Percentiles rank a stretch among this genome's conserved stretches.
These are phyloP conservation scores for Drosophila ohnishii DNA, from an alignment of 1,140 invertebrate species.

Conservation along the genomic window DNA sequence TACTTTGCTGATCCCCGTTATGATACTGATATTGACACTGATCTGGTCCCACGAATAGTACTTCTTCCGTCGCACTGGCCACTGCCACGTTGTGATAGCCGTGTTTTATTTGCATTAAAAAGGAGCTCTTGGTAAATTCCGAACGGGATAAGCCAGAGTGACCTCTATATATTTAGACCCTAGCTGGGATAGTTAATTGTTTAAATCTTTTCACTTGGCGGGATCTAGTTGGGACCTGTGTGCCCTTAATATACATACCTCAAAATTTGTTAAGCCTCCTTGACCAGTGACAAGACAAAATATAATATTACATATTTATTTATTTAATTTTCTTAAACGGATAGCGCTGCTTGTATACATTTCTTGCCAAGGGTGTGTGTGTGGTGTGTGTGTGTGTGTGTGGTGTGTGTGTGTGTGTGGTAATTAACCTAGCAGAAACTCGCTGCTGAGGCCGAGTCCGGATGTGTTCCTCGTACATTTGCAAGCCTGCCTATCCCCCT, in stretches of 20 bases:
- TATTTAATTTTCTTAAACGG: constrained; percentile 23
- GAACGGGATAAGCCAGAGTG: too few species aligned
- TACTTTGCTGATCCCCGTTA: too few species aligned
- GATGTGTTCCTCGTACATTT: constrained; percentile 1
- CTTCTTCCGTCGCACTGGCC: too few species aligned
- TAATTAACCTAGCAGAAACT: constrained; percentile 39
- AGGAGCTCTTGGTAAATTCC: not conserved
- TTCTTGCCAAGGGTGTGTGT: constrained; percentile 13
- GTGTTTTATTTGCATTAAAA: not conserved
- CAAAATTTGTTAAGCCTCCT: too few species aligned
- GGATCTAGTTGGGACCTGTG: not conserved
- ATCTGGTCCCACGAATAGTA: not conserved
- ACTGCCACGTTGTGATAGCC: too few species aligned
- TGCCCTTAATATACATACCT: too few species aligned
- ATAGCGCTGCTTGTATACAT: constrained; percentile 35
- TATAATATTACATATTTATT: constrained; percentile 32
- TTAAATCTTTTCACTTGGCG: not conserved
- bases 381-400: not conserved
- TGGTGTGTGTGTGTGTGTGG: not conserved
- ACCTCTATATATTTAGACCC: not conserved
- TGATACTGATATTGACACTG: not conserved
- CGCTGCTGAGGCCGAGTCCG: constrained; percentile 12
- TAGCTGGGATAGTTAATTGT: not conserved
- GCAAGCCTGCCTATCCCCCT: constrained; percentile 1
- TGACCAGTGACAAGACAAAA: not conserved